phyloP scores from a whole-genome alignment of 2,888 invertebrate genomes.

The Lycia hirtaria region DNA sequence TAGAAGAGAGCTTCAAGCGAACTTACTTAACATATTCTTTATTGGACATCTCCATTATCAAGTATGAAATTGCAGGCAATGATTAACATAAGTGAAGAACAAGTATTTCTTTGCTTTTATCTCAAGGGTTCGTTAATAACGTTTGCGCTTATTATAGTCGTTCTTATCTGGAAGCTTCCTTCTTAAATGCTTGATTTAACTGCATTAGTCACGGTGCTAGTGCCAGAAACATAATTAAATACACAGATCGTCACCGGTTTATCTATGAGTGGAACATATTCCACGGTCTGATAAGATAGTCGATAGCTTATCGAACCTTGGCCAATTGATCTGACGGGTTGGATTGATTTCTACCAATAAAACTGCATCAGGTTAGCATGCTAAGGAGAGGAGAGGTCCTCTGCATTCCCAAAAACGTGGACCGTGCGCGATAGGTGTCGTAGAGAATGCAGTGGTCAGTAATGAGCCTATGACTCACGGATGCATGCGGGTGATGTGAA shows the following conservation, averaged over 20 bases:
- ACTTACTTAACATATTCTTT: too few relatives aligned
- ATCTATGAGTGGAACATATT: constrained; percentile 39
- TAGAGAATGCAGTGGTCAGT: not conserved
- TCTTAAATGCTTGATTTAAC: not conserved
- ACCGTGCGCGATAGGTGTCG: not conserved
- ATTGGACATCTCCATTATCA: too few relatives aligned
- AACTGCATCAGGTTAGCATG: too few relatives aligned
- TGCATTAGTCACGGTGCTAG: constrained; percentile 5
- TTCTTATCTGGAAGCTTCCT: not conserved
- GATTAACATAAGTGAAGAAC: too few relatives aligned
- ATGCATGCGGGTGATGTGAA: constrained; percentile 26
- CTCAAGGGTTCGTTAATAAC: too few relatives aligned
- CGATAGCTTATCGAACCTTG: constrained; percentile 43
- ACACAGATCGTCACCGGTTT: constrained; percentile 29
- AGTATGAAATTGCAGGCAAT: too few relatives aligned
- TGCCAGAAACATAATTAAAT: constrained; percentile 17
- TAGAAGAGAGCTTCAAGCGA: too few relatives aligned
- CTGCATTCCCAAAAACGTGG: not conserved
- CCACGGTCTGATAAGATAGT: constrained; percentile 46
- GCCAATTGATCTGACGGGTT: constrained; percentile 41
- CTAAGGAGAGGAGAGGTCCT: not conserved
- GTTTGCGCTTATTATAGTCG: not conserved
- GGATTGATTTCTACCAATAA: constrained; percentile 21
- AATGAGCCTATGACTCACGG: not conserved
- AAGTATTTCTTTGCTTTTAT: too few relatives aligned